These are phyloP conservation scores for Meteorus cinctellus DNA, from an alignment of 2,888 invertebrate genomes.

Conservation along the genomic window DNA sequence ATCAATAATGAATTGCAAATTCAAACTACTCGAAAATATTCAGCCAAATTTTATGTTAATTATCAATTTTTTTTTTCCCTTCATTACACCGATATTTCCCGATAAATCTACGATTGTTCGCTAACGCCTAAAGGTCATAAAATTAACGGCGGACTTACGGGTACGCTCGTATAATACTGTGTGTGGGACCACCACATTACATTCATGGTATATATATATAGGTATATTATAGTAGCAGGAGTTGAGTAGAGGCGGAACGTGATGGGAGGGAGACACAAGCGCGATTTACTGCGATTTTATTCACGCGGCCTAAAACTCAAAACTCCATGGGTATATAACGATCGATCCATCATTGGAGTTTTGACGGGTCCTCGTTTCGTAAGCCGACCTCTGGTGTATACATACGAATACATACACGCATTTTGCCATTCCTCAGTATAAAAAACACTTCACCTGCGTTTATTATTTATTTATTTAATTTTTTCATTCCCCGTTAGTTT, in stretches of 20 bases:
- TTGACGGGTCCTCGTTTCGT: conserved; percentile 65
- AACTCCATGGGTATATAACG: conserved; percentile 58
- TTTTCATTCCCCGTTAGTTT: not conserved
- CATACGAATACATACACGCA: not conserved
- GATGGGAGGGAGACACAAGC: conserved; percentile 32
- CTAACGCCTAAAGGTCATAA: conserved; percentile 30
- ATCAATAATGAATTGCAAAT: too few species aligned
- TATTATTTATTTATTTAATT: conserved; percentile 13
- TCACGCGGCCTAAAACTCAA: conserved; percentile 57
- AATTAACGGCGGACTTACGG: conserved; percentile 19
- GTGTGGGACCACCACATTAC: conserved; percentile 6
- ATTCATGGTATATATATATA: conserved; percentile 9
- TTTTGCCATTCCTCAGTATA: conserved; percentile 5
- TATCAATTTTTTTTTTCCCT: conserved; percentile 33
- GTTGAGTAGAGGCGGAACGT: conserved; percentile 6
- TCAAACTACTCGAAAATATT: too few species aligned
- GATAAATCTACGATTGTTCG: conserved; percentile 36
- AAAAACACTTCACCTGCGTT: conserved; percentile 37
- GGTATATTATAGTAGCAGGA: conserved; percentile 6
- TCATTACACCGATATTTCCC: conserved; percentile 18
- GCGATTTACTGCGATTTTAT: conserved; percentile 63
- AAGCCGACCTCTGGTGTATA: conserved; percentile 52
- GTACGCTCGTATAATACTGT: conserved; percentile 24
- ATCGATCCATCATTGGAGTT: conserved; percentile 68
- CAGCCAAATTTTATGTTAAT: conserved; percentile 2